Evolutionary conservation across 2,113 vertebrate genomes (phyloP).

Genomic region (Hemiprocne comata): DNA sequence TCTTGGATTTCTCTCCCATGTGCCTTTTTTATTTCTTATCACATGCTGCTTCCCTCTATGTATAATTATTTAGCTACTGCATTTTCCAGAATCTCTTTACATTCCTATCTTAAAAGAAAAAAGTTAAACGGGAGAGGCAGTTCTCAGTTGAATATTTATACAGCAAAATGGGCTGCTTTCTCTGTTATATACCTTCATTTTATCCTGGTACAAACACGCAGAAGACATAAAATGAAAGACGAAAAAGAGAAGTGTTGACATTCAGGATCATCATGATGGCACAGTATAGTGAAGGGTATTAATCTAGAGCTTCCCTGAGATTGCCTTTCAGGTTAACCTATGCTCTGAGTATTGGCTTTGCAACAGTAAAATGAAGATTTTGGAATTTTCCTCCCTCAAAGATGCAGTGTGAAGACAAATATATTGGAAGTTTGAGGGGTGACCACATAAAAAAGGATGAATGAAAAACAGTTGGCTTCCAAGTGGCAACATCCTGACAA

Average conservation of each 20-base stretch:
- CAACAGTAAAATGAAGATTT: not conserved
- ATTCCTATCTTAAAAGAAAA: not conserved
- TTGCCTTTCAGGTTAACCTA: not conserved
- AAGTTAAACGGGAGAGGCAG: not conserved
- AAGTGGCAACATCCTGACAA: constrained; percentile 4
- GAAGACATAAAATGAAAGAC: not conserved
- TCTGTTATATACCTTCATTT: not conserved
- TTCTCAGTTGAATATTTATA: not conserved
- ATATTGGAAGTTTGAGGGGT: not conserved
- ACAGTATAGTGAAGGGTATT: not conserved
- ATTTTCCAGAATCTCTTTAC: not conserved
- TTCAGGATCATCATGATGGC: not conserved
- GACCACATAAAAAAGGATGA: not conserved
- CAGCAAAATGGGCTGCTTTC: not conserved
- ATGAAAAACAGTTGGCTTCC: not conserved
- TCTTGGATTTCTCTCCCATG: not conserved
- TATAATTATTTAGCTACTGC: not conserved
- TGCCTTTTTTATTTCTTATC: not conserved
- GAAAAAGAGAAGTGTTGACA: not conserved
- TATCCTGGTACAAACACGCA: not conserved
- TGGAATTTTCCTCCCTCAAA: not conserved
- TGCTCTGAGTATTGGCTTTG: not conserved
- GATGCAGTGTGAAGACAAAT: not conserved
- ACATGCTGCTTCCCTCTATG: not conserved
- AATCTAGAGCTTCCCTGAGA: not conserved